phyloP scores from a whole-genome alignment of 2,113 vertebrate species.

The Phocoena phocoena region DNA sequence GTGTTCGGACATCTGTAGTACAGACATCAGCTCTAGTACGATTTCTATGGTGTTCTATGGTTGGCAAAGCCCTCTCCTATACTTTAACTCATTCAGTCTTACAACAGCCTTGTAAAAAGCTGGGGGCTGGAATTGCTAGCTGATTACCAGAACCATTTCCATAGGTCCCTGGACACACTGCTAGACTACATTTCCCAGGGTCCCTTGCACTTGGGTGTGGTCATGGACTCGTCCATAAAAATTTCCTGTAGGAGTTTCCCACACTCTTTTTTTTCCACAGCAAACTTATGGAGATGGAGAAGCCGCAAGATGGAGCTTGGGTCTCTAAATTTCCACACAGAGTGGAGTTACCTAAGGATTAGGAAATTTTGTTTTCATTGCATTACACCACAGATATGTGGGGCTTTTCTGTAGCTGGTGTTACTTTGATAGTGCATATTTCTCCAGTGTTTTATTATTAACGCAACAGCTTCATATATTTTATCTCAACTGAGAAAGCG shows the following conservation, averaged over 20 bases:
- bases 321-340: not conserved
- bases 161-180: not conserved
- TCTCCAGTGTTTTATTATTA: not conserved
- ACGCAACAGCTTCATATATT: not conserved
- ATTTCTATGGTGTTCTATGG: not conserved
- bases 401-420: not conserved
- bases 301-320: not conserved
- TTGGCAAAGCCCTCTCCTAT: not conserved
- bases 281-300: not conserved
- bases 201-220: not conserved
- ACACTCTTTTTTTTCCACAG: not conserved
- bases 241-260: not conserved
- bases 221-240: not conserved
- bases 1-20: not conserved
- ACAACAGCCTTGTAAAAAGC: not conserved
- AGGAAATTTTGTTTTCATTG: not conserved
- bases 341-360: not conserved
- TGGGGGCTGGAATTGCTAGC: not conserved
- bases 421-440: not conserved
- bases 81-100: not conserved
- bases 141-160: not conserved
- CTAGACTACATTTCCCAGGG: not conserved
- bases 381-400: not conserved
- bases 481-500: not conserved
- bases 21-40: not conserved